Evolutionary conservation across 2,888 invertebrate genomes (phyloP).

Genomic region (Argyresthia goedartella): DNA sequence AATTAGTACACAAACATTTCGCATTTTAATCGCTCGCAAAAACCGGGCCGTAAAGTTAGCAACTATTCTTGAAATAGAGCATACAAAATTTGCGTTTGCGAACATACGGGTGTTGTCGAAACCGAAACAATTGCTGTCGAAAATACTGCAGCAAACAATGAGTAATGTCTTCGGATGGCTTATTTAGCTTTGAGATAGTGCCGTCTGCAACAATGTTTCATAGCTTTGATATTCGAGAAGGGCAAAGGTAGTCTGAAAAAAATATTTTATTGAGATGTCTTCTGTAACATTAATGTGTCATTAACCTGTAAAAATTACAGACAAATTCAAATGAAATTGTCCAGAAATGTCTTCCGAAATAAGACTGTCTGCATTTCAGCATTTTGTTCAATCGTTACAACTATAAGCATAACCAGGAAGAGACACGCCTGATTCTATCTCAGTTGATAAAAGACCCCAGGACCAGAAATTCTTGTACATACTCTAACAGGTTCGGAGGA

Average conservation of each 20-base stretch:
- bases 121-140: slow-evolving; percentile 46
- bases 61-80: slow-evolving; percentile 51
- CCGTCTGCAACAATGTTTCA: slow-evolving; percentile 18
- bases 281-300: not conserved
- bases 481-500: slow-evolving; percentile 24
- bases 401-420: too few relatives aligned
- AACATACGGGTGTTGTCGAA: not conserved
- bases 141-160: slow-evolving; percentile 31
- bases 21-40: slow-evolving; percentile 42
- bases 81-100: slow-evolving; percentile 21
- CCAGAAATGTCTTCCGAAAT: too few relatives aligned
- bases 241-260: slow-evolving; percentile 16
- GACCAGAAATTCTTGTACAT: slow-evolving; percentile 18
- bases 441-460: not conserved
- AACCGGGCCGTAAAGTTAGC: slow-evolving; percentile 40
- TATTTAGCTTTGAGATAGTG: slow-evolving; percentile 7
- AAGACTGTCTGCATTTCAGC: too few relatives aligned
- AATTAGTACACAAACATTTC: slow-evolving; percentile 13
- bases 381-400: too few relatives aligned
- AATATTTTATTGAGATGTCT: not conserved
- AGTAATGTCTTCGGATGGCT: slow-evolving; percentile 43
- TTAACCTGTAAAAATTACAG: too few relatives aligned
- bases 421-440: too few relatives aligned
- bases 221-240: slow-evolving; percentile 22
- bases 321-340: too few relatives aligned